Evolutionary conservation across 2,113 vertebrate genomes (phyloP).

Genomic region (Motacilla alba): DNA sequence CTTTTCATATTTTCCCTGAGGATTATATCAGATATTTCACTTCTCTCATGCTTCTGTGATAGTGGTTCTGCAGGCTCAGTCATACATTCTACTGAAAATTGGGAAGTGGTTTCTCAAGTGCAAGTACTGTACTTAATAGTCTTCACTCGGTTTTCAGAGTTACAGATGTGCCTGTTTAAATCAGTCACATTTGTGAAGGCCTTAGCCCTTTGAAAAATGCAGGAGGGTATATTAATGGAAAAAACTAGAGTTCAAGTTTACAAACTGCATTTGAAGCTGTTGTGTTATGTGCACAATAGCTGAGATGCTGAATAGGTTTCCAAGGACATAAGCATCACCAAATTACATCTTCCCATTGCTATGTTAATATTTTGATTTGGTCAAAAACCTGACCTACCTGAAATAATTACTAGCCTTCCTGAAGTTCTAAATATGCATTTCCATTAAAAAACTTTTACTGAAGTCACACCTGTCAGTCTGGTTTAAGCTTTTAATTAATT

Average conservation of each 20-base stretch:
- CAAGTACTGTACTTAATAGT: not conserved
- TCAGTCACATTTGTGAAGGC: not conserved
- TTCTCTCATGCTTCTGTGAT: not conserved
- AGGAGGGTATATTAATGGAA: not conserved
- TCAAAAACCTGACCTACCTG: not conserved
- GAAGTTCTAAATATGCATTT: not conserved
- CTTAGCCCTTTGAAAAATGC: not conserved
- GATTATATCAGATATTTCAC: not conserved
- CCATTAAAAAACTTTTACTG: not conserved
- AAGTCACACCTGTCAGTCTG: conserved; percentile 21
- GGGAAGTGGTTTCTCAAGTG: not conserved
- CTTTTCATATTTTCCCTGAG: not conserved
- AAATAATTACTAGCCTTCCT: conserved; percentile 10
- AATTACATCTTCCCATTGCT: not conserved
- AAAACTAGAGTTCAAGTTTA: not conserved
- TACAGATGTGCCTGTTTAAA: not conserved
- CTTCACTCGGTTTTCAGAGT: not conserved
- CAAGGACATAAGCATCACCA: not conserved
- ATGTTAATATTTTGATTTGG: not conserved
- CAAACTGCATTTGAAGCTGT: not conserved
- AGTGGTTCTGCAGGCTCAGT: not conserved
- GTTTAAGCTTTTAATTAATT: conserved; percentile 32
- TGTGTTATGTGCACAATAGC: not conserved
- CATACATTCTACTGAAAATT: not conserved
- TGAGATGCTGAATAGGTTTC: not conserved